Conservation (phyloP, 2,113 vertebrate genomes). For the Stomatorhinus ivindoensis region DNA sequence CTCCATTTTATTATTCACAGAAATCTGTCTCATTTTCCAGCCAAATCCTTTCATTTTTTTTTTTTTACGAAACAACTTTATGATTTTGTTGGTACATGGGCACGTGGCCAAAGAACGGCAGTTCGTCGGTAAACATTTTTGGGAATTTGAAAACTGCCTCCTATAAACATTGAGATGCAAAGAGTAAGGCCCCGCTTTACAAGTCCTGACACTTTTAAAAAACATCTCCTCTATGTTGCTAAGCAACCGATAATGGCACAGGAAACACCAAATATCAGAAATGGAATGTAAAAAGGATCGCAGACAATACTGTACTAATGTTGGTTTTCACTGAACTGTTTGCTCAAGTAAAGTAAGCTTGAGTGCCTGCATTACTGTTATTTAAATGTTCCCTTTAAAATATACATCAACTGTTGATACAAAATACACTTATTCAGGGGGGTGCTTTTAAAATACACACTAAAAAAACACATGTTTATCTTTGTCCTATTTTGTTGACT, state of each 20-base stretch:
- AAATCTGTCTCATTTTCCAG: background rate
- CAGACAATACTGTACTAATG: background rate
- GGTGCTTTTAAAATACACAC: background rate
- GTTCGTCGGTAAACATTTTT: background rate
- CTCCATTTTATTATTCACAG: background rate
- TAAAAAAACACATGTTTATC: background rate
- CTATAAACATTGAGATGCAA: background rate
- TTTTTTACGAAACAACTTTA: background rate
- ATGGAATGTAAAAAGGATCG: background rate
- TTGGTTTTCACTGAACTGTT: background rate
- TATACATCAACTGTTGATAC: background rate
- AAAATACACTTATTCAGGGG: background rate
- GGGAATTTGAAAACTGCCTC: conserved; percentile 5
- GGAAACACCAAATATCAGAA: background rate
- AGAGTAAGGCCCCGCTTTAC: background rate
- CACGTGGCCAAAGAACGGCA: background rate
- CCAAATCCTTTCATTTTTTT: background rate
- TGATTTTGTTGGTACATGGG: background rate
- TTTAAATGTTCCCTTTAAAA: background rate
- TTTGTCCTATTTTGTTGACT: background rate
- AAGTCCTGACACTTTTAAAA: conserved; percentile 7
- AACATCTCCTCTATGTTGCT: conserved; percentile 14
- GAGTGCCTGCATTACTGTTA: background rate
- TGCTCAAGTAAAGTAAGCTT: background rate
- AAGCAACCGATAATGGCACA: conserved; percentile 18